Percentiles rank a stretch among this genome's conserved stretches.
Evolutionary conservation across 2,888 invertebrate species (phyloP).

Genomic region (Epiblema foenella): DNA sequence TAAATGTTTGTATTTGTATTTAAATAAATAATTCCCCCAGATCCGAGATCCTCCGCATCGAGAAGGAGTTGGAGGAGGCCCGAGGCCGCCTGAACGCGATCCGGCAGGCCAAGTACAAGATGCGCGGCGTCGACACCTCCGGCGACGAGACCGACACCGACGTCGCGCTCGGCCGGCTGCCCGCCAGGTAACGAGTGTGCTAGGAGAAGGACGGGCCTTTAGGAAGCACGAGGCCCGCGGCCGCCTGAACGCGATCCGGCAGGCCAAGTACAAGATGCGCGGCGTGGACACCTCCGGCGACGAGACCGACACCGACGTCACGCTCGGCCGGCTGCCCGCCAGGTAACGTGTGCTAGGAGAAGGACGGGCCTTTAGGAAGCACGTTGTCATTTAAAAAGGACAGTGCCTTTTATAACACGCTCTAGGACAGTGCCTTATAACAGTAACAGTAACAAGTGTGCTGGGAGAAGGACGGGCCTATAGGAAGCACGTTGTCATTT

Average conservation of each 20-base stretch:
- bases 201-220: neutral
- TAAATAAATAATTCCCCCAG: no score
- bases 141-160: constrained; percentile 89
- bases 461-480: neutral
- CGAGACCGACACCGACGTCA: constrained; percentile 87
- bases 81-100: constrained; percentile 95
- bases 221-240: constrained; percentile 97
- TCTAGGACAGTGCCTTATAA: no score
- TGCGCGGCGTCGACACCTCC: constrained; percentile 85
- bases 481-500: no score
- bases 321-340: constrained; percentile 59
- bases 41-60: constrained; percentile 96
- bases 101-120: constrained; percentile 95
- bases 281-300: constrained; percentile 85
- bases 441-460: no score
- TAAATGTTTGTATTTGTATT: neutral
- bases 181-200: constrained; percentile 49
- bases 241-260: constrained; percentile 94
- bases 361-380: no score
- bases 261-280: constrained; percentile 94
- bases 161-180: constrained; percentile 58
- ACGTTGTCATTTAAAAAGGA: no score
- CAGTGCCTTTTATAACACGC: no score
- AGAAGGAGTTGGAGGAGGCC: constrained; percentile 96
- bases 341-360: constrained; percentile 36